Evolutionary conservation across 2,113 vertebrate species (phyloP).

Genomic region (Boulengeromyrus knoepffleri): DNA sequence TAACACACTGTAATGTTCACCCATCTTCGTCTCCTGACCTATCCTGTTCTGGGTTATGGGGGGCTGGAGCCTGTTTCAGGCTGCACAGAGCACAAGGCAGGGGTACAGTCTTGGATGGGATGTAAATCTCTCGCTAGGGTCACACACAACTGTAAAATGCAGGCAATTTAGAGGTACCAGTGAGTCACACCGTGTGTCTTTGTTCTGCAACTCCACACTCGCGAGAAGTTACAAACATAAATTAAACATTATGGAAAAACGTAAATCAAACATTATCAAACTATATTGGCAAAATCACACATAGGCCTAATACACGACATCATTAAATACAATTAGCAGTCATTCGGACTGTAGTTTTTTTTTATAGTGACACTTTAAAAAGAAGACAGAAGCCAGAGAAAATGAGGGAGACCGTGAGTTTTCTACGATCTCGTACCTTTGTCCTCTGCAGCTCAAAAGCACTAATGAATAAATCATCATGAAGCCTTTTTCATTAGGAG

Average conservation of each 20-base stretch:
- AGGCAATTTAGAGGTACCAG: neutral
- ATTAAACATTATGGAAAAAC: neutral
- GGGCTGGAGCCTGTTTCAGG: neutral
- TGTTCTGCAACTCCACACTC: neutral
- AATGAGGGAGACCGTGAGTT: neutral
- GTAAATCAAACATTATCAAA: neutral
- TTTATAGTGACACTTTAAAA: neutral
- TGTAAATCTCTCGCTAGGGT: neutral
- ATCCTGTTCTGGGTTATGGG: neutral
- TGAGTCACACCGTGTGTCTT: neutral
- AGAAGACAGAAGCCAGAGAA: neutral
- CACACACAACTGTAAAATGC: neutral
- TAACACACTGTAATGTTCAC: neutral
- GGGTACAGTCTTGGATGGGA: neutral
- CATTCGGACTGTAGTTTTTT: neutral
- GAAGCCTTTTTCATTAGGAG: constrained; percentile 11
- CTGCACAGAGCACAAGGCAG: neutral
- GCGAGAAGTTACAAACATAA: neutral
- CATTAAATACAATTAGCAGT: neutral
- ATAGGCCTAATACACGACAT: neutral
- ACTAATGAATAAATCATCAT: constrained; percentile 20
- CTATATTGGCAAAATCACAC: neutral
- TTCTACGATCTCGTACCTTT: neutral
- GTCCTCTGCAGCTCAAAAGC: neutral
- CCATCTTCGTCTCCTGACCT: neutral